Base-by-base conservation (phyloP, 2,113 vertebrate species). In the Ovibos moschatus region DNA sequence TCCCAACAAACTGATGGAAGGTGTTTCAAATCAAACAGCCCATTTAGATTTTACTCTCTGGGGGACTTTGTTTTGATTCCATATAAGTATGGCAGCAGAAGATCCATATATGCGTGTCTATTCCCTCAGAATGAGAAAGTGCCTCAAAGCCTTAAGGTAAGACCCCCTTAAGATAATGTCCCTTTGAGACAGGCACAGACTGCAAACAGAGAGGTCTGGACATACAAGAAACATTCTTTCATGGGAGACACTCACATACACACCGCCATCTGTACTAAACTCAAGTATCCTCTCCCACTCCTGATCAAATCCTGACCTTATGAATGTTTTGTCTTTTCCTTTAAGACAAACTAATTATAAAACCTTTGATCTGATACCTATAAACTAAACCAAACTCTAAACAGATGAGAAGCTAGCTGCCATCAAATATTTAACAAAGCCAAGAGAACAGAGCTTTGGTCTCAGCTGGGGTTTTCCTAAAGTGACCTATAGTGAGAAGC, bases 341-440 rank as follows among this genome's bases (percentile, higher is more conserved):
- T 78, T 89, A 89, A 89, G n/a, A 84, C 19, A 93, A 88, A 92
- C 23, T 50, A 85, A 92, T 95, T 85, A 53, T 17, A 79, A 95
- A 92, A 17, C 10, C 57, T 96, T 53, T 83, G 23, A 76, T 50
- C 60, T 2, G 67, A 74, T 62, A 53, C 2, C 53, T 96, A 92
- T 30, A 89, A 87, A 87, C 43, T 28, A 89, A 83, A 92, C 7
- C 16, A 83, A 93, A 17, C 16, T 87, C 5, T 67, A 85, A 94
- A 86, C 21, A 95, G 6, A 51, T 8, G 25, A 51, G 57, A 92
- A 85, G 36, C 51, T 45, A 55, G 8, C 45, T 87, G 45, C 78
- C 67, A 91, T 78, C 30, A 71, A 67, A 60, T 64, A 30, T 84
- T 97, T 86, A n/a, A 47, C 40, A 78, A 94, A 83, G 23, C 21